A percentile compares a stretch with the other conserved stretches of the same genome.
Evolutionary conservation across 2,888 invertebrate species (phyloP).

Genomic region (Clusia tigrina): DNA sequence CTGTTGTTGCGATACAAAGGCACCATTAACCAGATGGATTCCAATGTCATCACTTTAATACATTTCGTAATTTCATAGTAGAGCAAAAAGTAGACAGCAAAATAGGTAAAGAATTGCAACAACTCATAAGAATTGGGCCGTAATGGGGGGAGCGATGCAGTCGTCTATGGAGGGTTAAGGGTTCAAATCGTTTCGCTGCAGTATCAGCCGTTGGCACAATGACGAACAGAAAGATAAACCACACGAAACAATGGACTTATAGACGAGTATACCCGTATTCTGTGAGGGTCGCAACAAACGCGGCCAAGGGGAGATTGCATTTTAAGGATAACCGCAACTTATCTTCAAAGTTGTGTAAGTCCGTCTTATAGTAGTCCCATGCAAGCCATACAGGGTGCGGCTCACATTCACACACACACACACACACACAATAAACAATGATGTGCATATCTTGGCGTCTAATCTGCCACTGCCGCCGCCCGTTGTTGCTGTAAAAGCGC

Average conservation of each 20-base stretch:
- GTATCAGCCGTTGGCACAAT: not conserved
- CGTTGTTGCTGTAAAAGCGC: too few relatives aligned
- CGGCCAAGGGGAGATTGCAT: too few relatives aligned
- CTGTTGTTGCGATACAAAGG: slow-evolving; percentile 27
- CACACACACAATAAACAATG: too few relatives aligned
- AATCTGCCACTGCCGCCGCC: too few relatives aligned
- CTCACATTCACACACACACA: too few relatives aligned
- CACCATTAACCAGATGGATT: slow-evolving; percentile 54
- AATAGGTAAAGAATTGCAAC: not conserved
- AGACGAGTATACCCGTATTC: too few relatives aligned
- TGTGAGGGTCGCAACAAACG: too few relatives aligned
- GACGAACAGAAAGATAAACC: not conserved
- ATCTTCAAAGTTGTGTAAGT: too few relatives aligned
- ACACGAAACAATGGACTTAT: not conserved
- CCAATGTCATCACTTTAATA: slow-evolving; percentile 46
- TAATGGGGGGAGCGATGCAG: not conserved
- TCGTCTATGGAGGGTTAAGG: not conserved
- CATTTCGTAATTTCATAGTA: not conserved
- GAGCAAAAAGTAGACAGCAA: not conserved
- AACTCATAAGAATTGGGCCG: not conserved
- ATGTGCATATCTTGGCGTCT: too few relatives aligned
- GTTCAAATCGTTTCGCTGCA: not conserved
- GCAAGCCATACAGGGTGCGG: too few relatives aligned
- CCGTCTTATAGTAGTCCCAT: too few relatives aligned
- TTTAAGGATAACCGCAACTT: too few relatives aligned